A percentile compares a stretch with the other conserved stretches of the same genome.
Evolutionary conservation across 2,888 invertebrate species (phyloP).

Genomic region (Phaedon cochleariae): DNA sequence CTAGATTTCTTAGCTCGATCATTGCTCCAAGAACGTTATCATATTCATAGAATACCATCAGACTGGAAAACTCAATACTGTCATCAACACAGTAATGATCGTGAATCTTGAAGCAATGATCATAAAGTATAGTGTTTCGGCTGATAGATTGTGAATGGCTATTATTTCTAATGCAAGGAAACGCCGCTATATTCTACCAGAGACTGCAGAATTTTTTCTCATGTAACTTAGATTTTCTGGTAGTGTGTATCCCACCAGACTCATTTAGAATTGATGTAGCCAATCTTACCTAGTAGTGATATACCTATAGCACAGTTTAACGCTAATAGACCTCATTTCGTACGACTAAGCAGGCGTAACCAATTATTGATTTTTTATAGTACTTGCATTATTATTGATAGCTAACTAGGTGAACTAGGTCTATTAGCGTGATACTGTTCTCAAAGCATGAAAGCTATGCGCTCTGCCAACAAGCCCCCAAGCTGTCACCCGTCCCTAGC

Average conservation of each 20-base stretch:
- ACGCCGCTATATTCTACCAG: slow-evolving; percentile 48
- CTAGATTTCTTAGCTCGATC: not conserved
- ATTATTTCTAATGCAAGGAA: slow-evolving; percentile 60
- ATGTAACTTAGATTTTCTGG: slow-evolving; percentile 26
- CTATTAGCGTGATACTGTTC: slow-evolving; percentile 45
- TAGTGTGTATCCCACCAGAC: not conserved
- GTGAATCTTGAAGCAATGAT: not conserved
- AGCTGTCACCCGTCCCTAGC: slow-evolving; percentile 43
- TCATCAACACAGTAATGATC: too few relatives aligned
- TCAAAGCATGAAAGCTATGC: slow-evolving; percentile 44
- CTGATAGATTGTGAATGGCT: slow-evolving; percentile 44
- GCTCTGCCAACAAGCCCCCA: slow-evolving; percentile 56
- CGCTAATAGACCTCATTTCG: not conserved
- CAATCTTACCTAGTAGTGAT: not conserved
- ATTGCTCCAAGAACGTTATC: not conserved
- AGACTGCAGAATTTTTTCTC: slow-evolving; percentile 19
- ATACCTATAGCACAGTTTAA: not conserved
- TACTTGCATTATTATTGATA: too few relatives aligned
- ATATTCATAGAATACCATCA: too few relatives aligned
- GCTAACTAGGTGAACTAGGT: too few relatives aligned
- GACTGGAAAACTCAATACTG: too few relatives aligned
- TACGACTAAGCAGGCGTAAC: too few relatives aligned
- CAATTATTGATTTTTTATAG: too few relatives aligned
- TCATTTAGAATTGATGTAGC: not conserved
- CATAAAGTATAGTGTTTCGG: slow-evolving; percentile 23